Evolutionary conservation across 2,888 invertebrate species (phyloP), one percentile per base, ranked within the genome.

Genomic region (Acleris holmiana): DNA sequence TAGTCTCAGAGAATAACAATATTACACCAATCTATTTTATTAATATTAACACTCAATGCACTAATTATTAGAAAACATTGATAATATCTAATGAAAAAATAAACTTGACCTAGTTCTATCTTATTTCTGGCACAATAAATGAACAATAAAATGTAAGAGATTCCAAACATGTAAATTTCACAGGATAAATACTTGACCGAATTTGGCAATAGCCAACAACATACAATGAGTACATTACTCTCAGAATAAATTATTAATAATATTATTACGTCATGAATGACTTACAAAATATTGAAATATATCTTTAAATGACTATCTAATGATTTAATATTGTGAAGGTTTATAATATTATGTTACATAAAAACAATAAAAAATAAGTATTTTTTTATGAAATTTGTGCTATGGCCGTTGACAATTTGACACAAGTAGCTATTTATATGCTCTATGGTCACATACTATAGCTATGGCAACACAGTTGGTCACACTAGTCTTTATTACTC

Each of bases 1-100:
- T 77, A 81, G 73, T 82, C 76, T 81, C 76, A 78, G 77, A 83
- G 82, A 83, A 82, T 85, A 89, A 90, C 88, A 89, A 84, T 85
- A 83, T 69, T 83, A 86, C 85, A 86, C 77, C 80, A 80, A 84
- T 79, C 79, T 83, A 84, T 76, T 73, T 72, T 79, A 77, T 68
- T 70, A 73, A 73, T 67, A 73, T 77, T 77, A 80, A 71, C 69
- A 69, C 61, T 60, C 61, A 69, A 66, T 66, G 66, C 51, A 55
- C 55, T 68, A 63, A 51, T 50, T 50, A 58, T 60, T 61, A 61
- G 48, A 62, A 63, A 54, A 63, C 62, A 63, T 56, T 66, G 48
- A 64, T 57, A 49, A 53, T 25, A 61, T 53, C 50, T 66, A 55
- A 66, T 68, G 64, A 58, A 64, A 66, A 65, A 68, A 66, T 60